Base-by-base conservation (phyloP, 2,888 invertebrate species). In the Acronicta psi region DNA sequence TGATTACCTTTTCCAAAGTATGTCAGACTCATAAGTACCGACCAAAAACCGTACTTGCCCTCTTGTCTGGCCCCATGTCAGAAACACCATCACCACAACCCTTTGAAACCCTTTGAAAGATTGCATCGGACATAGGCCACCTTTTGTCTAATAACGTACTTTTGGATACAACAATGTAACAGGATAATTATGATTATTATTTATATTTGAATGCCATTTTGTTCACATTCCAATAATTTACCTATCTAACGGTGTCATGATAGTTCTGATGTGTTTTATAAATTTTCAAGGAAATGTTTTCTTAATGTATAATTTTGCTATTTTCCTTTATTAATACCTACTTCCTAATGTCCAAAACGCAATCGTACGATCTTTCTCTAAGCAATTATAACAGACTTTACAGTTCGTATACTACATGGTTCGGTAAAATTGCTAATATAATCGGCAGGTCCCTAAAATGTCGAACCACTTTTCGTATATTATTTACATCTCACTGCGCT, bases 261-360 rank as follows among this genome's bases (percentile, higher is more conserved):
- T 54, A 40, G 53, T 47, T 47, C 37, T 34, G 16, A 45, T 41
- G 7, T 20, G 14, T 9, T 34, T 9, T 34, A 31, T 8, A 7
- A 25, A 38, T 20, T 20, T 13, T 13, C 18, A 43, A 54, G 18
- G 10, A 41, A 38, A 18, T 29, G 44, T 45, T 45, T 25, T n/a
- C 20, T 47, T 16, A 43, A 51, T 31, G 29, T 8, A 6, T 13
- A 18, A 25, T 49, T 49, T 45, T 20, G 38, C 45, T 38, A 41
- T 59, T 52, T 59, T 58, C 41, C 47, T 71, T 58, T 9, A 50
- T 23, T 45, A 7, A 25, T 46, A 20, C 29, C 6, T 29, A 11
- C 45, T 67, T 67, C 72, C 67, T 59, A 66, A 53, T 59, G n/a
- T 46, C 29, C 25, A 23, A 34, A 49, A 4, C 41, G 37, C 40